Conservation (phyloP, 1,140 invertebrate genomes). For the Pteromalus puparum region DNA sequence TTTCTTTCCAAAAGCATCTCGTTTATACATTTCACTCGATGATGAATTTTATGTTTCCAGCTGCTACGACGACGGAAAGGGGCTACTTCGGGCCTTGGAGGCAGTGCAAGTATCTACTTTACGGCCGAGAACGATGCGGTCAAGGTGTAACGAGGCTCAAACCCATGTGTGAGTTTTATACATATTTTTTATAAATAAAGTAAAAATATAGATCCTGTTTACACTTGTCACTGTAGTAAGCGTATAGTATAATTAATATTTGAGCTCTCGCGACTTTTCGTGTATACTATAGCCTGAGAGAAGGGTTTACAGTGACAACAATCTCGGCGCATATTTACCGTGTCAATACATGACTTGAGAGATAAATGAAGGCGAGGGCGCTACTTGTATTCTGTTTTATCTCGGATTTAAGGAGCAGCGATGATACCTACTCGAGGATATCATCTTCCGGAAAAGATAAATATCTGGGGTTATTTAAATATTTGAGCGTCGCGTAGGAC, state of each 20-base stretch:
- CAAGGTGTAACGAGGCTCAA: constrained; percentile 85
- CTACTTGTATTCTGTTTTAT: background rate
- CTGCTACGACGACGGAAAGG: constrained; percentile 79
- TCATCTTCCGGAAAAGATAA: background rate
- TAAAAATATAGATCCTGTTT: too few species aligned
- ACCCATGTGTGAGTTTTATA: constrained; percentile 81
- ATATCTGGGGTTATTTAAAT: too few species aligned
- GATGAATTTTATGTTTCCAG: constrained; percentile 72
- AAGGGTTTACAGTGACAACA: background rate
- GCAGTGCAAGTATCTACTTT: constrained; percentile 86
- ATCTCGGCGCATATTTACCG: constrained; percentile 7
- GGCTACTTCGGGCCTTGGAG: constrained; percentile 92
- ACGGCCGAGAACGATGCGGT: constrained; percentile 88
- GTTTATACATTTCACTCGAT: too few species aligned
- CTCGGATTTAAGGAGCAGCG: background rate
- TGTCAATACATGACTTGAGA: constrained; percentile 21
- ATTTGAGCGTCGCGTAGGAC: too few species aligned
- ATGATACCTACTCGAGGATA: background rate
- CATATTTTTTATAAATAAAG: too few species aligned
- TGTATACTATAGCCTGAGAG: background rate
- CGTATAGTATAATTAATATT: too few species aligned
- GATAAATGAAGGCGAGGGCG: background rate
- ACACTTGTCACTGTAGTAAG: too few species aligned
- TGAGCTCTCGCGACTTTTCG: too few species aligned
- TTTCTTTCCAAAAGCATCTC: too few species aligned